Conservation (phyloP, 2,797 vertebrate genomes). For the Gymnopithys bicolor region DNA sequence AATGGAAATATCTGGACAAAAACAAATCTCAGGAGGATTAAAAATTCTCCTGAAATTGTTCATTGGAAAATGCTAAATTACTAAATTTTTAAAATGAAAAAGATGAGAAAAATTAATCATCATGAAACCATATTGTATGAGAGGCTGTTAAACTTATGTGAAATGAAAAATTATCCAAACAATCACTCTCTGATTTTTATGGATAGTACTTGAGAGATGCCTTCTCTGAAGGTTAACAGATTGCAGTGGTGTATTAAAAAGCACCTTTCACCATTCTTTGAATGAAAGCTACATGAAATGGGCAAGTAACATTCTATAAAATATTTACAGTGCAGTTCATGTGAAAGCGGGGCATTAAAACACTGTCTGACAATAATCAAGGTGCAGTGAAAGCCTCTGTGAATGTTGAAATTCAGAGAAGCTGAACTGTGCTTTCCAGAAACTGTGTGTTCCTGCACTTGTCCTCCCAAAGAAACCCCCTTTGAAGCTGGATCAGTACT, state of each 20-base stretch:
- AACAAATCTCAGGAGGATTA: background rate
- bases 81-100: background rate
- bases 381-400: background rate
- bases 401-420: background rate
- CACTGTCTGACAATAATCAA: background rate
- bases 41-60: background rate
- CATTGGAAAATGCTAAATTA: conserved; percentile 9
- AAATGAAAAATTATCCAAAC: background rate
- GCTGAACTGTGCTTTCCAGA: background rate
- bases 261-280: background rate
- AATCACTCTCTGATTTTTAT: background rate
- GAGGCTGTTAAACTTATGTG: background rate
- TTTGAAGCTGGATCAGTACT: background rate
- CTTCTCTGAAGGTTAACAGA: background rate
- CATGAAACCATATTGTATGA: background rate
- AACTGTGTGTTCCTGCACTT: background rate
- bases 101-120: background rate
- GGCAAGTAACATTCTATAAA: background rate
- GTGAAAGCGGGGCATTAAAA: background rate
- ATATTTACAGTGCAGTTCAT: conserved; percentile 11
- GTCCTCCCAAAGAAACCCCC: background rate
- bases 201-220: background rate
- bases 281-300: background rate
- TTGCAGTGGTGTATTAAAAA: background rate
- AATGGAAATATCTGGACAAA: background rate